Evolutionary conservation across 2,888 invertebrate species (phyloP).

Genomic region (Drosophila anomalata): DNA sequence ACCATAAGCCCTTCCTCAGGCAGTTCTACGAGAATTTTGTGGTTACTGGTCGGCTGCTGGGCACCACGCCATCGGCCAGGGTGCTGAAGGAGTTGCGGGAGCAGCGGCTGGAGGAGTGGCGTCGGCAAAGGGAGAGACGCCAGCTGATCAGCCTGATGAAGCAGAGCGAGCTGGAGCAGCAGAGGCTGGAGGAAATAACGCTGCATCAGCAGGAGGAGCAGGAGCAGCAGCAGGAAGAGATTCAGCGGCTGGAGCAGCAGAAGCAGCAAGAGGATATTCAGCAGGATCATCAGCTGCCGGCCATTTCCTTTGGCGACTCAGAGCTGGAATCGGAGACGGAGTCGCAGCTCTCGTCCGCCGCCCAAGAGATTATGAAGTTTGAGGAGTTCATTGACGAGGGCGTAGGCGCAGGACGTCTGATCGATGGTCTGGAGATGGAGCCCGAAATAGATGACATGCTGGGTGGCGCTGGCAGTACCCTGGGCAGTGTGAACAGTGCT

Average conservation of each 20-base stretch:
- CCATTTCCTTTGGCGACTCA: slow-evolving; percentile 76
- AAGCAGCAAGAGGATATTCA: slow-evolving; percentile 33
- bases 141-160: slow-evolving; percentile 49
- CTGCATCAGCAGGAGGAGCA: slow-evolving; percentile 18
- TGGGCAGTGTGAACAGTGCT: slow-evolving; percentile 66
- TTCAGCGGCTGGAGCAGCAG: slow-evolving; percentile 35
- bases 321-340: slow-evolving; percentile 81
- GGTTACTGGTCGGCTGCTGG: slow-evolving; percentile 75
- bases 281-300: slow-evolving; percentile 55
- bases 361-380: slow-evolving; percentile 81
- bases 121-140: slow-evolving; percentile 62
- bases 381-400: slow-evolving; percentile 81
- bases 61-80: slow-evolving; percentile 79
- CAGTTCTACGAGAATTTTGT: slow-evolving; percentile 82
- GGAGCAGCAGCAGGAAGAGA: slow-evolving; percentile 13
- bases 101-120: slow-evolving; percentile 76
- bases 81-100: slow-evolving; percentile 74
- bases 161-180: slow-evolving; percentile 29
- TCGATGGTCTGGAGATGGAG: slow-evolving; percentile 81
- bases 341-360: slow-evolving; percentile 78
- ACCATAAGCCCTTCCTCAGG: slow-evolving; percentile 82
- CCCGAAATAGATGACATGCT: slow-evolving; percentile 79
- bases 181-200: slow-evolving; percentile 37
- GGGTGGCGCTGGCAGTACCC: slow-evolving; percentile 56
- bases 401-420: slow-evolving; percentile 77